Evolutionary conservation across 2,888 invertebrate species (phyloP), one percentile per base, ranked within the genome.

Genomic region (Prenolepis imparis): DNA sequence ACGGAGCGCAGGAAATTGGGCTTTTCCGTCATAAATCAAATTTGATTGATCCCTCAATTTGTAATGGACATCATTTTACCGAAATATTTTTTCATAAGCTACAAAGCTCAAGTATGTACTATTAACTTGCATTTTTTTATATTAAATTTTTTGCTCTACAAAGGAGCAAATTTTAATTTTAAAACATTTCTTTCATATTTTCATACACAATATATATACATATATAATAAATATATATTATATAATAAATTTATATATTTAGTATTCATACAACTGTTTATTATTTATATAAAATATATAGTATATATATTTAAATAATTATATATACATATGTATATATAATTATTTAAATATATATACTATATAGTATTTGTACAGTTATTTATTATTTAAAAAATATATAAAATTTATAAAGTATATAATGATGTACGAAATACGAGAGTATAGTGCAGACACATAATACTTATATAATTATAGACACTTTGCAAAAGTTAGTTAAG

Each of bases 1-100:
- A 64, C 36, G 8, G 5, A 12, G 12, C 12, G 36, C 55, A 39
- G n/a, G 15, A 67, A 77, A 67, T 77, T 41, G 68, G n/a, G 67
- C 39, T n/a, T 67, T 18, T 24, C 15, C 41, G 11, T 55, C 55
- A 11, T 59, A n/a, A 39, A 55, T 55, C 28, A 77, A 77, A 68
- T 6, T 6, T 24, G 39, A 39, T 48, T 24, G 44, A 75, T 44
- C 18, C 15, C n/a, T 39, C 15, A 21, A 67, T 55, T 52, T 18
- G 39, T 12, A 8, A 41, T 61, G 6, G 12, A 9, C 6, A 36
- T 9, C 6, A 15, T 24, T 39, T 24, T 24, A 36, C 3, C 6
- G 18, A 72, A 28, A n/a, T 15, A 61, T 28, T 18, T 28, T 28
- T 61, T 61, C 21, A 24, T 44, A 59, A 39, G 15, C 8, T 73